phyloP scores from a whole-genome alignment of 1,140 invertebrate species.

The Vollenhovia emeryi region DNA sequence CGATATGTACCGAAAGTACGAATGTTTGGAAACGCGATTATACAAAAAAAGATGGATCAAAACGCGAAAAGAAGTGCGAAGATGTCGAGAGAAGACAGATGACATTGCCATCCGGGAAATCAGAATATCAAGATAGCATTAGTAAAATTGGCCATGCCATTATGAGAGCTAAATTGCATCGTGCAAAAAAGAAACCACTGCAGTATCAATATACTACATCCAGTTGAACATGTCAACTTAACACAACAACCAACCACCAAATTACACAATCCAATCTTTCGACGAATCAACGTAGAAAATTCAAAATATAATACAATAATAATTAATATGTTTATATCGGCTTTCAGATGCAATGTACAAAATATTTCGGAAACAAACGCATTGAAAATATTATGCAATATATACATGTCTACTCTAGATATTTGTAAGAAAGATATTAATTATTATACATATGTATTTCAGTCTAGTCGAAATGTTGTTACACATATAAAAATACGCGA shows the following conservation, averaged over 20 bases:
- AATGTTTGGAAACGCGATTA: no score
- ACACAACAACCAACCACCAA: neutral
- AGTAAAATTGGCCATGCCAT: constrained; percentile 86
- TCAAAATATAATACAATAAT: neutral
- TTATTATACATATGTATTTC: no score
- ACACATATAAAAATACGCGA: no score
- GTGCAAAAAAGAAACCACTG: neutral
- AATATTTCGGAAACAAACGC: neutral
- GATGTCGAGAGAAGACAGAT: neutral
- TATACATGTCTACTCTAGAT: no score
- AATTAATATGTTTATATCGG: neutral
- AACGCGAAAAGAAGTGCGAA: constrained; percentile 50
- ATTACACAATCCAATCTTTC: neutral
- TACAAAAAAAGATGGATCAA: neutral
- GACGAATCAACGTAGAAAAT: neutral
- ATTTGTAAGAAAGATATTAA: no score
- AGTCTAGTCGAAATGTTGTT: no score
- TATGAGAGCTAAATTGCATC: constrained; percentile 86
- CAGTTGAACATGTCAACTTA: neutral
- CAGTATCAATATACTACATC: neutral
- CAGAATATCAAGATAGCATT: constrained; percentile 87
- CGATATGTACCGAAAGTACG: constrained; percentile 60
- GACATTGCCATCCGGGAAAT: constrained; percentile 75
- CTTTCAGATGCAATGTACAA: neutral
- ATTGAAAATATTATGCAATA: neutral